Base-by-base conservation (phyloP, 2,888 invertebrate species). In the Rhagonycha lutea region DNA sequence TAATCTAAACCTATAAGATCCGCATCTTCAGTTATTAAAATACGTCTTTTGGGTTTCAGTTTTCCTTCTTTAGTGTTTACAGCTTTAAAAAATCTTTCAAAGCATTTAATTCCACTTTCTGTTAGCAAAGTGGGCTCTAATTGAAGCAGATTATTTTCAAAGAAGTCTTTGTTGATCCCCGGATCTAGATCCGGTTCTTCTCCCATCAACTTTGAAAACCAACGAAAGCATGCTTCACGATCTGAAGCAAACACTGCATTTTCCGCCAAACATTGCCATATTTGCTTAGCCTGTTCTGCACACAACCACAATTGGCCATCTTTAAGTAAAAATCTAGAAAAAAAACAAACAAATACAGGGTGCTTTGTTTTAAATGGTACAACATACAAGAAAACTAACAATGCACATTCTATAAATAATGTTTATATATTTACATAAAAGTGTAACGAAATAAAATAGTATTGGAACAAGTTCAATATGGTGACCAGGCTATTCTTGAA, bases 131-230 rank as follows among this genome's bases (percentile, higher is more conserved):
- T 92, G 1, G 98, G 98, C 88, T 98, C 95, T 83, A 98, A 90
- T 85, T 96, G 96, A 82, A 98, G 91, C 82, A 98, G 94, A 86
- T 98, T 98, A 84, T 95, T 94, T 88, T 97, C 96, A 89, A 98
- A 98, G 89, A 99, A 99, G 87, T 97, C 96, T 86, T 95, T 93
- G 85, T 97, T 97, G 74, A 98, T 97, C 82, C 97, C 96, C 1
- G 98, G 98, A 89, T 98, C 98, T 72, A 98, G 89, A 88, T 98
- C 98, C 0, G 98, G 98, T 86, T 98, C 98, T 82, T 98, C 98
- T 14, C 96, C 96, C 97, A 97, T 97, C 60, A 97, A 89, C 89
- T 98, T 98, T 61, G 98, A 96, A 89, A 98, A 98, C 98, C 98
- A 98, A 83, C 96, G 95, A 89, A 98, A 99, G 88, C 98, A 98